Evolutionary conservation across 1,140 invertebrate species (phyloP).

Genomic region (Amphibalanus amphitrite): DNA sequence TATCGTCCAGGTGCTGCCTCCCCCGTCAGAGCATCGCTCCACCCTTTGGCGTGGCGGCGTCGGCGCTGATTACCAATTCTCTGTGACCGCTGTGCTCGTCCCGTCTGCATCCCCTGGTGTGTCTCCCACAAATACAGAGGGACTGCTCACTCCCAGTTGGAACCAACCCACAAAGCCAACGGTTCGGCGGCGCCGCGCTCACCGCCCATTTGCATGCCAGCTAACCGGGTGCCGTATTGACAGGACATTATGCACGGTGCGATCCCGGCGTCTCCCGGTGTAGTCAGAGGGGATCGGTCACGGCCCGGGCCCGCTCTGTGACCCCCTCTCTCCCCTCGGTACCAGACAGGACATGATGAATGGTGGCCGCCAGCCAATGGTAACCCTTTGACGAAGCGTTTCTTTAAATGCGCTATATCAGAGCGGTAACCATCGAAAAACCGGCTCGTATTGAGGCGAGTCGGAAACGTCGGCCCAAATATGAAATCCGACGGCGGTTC

Average conservation of each 20-base stretch:
- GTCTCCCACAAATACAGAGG: too few relatives aligned
- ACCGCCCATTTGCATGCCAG: neutral
- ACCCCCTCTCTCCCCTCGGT: too few relatives aligned
- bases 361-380: neutral
- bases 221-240: neutral
- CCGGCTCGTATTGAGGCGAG: neutral
- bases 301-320: too few relatives aligned
- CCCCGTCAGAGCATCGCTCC: too few relatives aligned
- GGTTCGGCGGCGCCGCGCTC: too few relatives aligned
- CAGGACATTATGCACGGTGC: neutral
- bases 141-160: too few relatives aligned
- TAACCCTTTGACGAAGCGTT: neutral
- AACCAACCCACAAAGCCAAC: neutral
- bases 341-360: neutral
- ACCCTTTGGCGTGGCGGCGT: too few relatives aligned
- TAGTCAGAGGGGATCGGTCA: neutral
- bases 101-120: too few relatives aligned
- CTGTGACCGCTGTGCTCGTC: too few relatives aligned
- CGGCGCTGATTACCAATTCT: too few relatives aligned
- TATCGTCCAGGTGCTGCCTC: too few relatives aligned
- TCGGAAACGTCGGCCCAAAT: neutral
- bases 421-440: neutral
- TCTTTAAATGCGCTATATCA: neutral
- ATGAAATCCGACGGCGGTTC: neutral
- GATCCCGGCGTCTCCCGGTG: neutral